These are phyloP conservation scores for Ammodytes dubius DNA, from an alignment of 2,113 vertebrate species.

Conservation along the genomic window DNA sequence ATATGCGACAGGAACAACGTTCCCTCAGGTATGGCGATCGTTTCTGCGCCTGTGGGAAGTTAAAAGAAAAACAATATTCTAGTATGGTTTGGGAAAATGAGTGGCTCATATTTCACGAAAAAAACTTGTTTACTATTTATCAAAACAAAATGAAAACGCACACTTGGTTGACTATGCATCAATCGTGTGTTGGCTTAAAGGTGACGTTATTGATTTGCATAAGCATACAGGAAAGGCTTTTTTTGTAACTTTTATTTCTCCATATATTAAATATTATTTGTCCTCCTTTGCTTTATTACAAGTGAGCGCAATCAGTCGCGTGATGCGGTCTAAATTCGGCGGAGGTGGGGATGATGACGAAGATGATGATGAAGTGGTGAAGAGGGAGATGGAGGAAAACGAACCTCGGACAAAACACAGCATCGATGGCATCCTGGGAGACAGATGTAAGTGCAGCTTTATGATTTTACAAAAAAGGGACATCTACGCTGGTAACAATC, in stretches of 20 bases:
- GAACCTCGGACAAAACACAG: slow-evolving; percentile 97
- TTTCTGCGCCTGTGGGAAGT: not conserved
- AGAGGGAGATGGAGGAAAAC: slow-evolving; percentile 93
- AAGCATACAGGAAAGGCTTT: not conserved
- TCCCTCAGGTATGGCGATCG: slow-evolving; percentile 90
- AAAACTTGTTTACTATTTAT: not conserved
- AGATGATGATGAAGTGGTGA: slow-evolving; percentile 94
- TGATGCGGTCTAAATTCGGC: slow-evolving; percentile 97
- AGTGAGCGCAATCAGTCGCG: slow-evolving; percentile 99
- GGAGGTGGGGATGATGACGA: slow-evolving; percentile 92
- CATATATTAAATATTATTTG: not conserved
- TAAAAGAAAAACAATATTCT: not conserved
- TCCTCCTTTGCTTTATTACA: not conserved
- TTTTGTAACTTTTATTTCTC: not conserved
- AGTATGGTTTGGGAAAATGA: not conserved
- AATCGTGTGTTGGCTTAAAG: not conserved
- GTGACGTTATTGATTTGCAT: not conserved
- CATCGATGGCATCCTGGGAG: slow-evolving; percentile 97
- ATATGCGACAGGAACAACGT: slow-evolving; percentile 97
- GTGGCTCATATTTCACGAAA: not conserved
- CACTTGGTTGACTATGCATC: too few relatives aligned
- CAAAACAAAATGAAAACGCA: not conserved
- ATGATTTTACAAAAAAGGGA: not conserved
- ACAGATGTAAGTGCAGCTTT: slow-evolving; percentile 90
- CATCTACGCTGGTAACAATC: not conserved